Percentiles rank a stretch among this genome's conserved stretches.
phyloP scores from a whole-genome alignment of 2,888 invertebrate genomes.

The Meghimatium bilineatum region DNA sequence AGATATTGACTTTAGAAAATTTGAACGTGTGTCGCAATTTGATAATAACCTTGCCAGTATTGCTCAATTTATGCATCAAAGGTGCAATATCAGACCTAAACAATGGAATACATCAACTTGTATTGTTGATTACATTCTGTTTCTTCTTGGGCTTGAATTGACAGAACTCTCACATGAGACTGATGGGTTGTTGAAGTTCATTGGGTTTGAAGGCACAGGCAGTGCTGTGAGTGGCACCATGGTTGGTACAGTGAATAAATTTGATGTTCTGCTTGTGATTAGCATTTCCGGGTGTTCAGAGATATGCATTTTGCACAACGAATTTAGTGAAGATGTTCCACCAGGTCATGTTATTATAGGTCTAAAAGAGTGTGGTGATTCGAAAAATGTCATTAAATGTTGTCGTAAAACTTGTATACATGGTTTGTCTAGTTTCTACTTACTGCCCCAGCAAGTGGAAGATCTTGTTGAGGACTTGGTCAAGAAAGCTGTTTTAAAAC shows the following conservation, averaged over 20 bases:
- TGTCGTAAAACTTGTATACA: slow-evolving; percentile 38
- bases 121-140: slow-evolving; percentile 61
- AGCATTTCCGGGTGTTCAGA: slow-evolving; percentile 52
- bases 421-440: slow-evolving; percentile 40
- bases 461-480: slow-evolving; percentile 56
- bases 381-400: slow-evolving; percentile 1
- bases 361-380: slow-evolving; percentile 44
- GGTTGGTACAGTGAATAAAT: slow-evolving; percentile 58
- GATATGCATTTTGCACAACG: slow-evolving; percentile 52
- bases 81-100: slow-evolving; percentile 56
- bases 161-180: slow-evolving; percentile 36
- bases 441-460: slow-evolving; percentile 54
- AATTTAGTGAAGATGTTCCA: slow-evolving; percentile 54
- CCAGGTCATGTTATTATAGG: slow-evolving; percentile 61
- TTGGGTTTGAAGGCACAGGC: slow-evolving; percentile 60
- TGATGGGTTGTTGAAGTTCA: slow-evolving; percentile 55
- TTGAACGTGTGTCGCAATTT: slow-evolving; percentile 30
- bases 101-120: slow-evolving; percentile 59
- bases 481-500: slow-evolving; percentile 58
- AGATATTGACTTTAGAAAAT: slow-evolving; percentile 48
- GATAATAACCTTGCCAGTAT: slow-evolving; percentile 48
- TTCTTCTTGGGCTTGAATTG: slow-evolving; percentile 60
- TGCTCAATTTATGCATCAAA: slow-evolving; percentile 59
- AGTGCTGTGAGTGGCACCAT: slow-evolving; percentile 59
- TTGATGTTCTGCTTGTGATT: slow-evolving; percentile 63